These are phyloP conservation scores for Eurytoma californica DNA, from an alignment of 2,888 invertebrate species.

Conservation along the genomic window DNA sequence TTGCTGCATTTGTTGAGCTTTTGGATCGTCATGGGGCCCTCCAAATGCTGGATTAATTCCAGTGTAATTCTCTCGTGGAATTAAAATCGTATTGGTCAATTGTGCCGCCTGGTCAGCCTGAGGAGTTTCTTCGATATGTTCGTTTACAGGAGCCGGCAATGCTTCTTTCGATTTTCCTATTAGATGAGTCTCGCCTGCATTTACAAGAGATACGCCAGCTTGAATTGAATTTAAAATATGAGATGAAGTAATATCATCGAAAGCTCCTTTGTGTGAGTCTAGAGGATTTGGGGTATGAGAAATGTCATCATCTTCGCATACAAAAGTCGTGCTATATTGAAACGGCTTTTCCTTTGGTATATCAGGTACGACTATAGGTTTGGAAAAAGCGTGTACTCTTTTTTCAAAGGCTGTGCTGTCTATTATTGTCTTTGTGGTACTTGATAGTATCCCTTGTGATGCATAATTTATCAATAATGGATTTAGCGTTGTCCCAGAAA, in stretches of 20 bases:
- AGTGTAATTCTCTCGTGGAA: conserved; percentile 51
- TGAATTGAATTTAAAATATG: conserved; percentile 68
- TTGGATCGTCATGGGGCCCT: conserved; percentile 29
- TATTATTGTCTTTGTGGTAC: neutral
- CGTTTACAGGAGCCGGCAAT: conserved; percentile 58
- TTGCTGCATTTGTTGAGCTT: neutral
- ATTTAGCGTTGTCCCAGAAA: conserved; percentile 25
- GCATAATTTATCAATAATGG: conserved; percentile 42
- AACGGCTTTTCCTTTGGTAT: conserved; percentile 54
- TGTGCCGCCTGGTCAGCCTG: conserved; percentile 24
- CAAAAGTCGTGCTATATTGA: conserved; percentile 62
- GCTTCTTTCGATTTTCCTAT: conserved; percentile 38
- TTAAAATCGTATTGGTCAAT: conserved; percentile 43
- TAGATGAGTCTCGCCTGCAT: conserved; percentile 63
- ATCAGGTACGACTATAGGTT: conserved; percentile 71
- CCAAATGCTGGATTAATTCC: conserved; percentile 56
- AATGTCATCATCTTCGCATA: conserved; percentile 64
- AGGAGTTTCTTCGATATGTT: conserved; percentile 59
- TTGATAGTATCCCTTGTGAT: conserved; percentile 19
- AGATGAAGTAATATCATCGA: conserved; percentile 60
- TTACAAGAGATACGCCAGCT: conserved; percentile 68
- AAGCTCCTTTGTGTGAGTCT: conserved; percentile 23
- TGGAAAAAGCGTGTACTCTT: conserved; percentile 58
- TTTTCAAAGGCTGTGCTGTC: neutral
- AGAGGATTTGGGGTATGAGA: conserved; percentile 55